Conservation (phyloP, 2,113 vertebrate species). For the Dinomys branickii region DNA sequence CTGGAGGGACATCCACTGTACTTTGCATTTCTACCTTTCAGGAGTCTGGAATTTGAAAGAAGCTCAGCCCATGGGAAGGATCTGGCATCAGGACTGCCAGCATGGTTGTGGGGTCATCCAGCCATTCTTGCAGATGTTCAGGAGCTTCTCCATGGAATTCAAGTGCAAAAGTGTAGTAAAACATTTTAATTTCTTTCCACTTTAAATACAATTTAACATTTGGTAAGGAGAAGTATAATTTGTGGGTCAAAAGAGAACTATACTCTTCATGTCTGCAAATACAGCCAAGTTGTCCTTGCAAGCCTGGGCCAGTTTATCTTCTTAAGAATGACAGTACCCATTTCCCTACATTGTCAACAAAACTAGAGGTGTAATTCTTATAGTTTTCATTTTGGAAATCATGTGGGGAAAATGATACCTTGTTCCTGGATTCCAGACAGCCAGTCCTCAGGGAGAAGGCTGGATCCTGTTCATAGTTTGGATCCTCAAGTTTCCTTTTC, state of each 20-base stretch:
- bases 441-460: too few relatives aligned
- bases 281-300: neutral
- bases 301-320: neutral
- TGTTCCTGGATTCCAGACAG: neutral
- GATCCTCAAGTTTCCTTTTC: fast-evolving
- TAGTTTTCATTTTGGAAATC: neutral
- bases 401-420: neutral
- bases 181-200: neutral
- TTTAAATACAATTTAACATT: neutral
- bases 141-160: neutral
- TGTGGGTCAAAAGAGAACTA: neutral
- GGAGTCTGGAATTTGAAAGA: neutral
- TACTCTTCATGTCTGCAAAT: neutral
- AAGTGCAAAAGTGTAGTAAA: neutral
- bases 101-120: fast-evolving
- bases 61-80: neutral
- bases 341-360: neutral
- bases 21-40: neutral
- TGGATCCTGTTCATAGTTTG: fast-evolving
- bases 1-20: neutral
- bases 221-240: neutral
- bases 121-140: too few relatives aligned
- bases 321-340: neutral
- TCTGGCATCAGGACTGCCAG: fast-evolving
- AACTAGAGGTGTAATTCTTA: neutral